phyloP scores from a whole-genome alignment of 1,140 invertebrate genomes.

The Caenorhabditis inopinata region DNA sequence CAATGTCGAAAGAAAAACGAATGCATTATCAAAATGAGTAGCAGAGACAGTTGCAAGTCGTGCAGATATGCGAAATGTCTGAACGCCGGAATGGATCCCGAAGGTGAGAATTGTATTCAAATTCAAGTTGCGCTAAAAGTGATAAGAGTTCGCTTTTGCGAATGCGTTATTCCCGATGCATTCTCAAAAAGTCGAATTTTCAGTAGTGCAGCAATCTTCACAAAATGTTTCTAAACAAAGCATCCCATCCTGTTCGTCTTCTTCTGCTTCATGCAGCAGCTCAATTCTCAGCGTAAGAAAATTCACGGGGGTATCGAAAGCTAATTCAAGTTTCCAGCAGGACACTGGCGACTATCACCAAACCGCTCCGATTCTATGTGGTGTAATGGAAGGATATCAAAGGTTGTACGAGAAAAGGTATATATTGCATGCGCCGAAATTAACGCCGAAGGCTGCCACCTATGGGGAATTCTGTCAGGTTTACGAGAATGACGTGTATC shows the following conservation, averaged over 20 bases:
- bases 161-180: too few species aligned
- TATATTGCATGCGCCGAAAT: neutral
- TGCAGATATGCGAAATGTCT: slow-evolving; percentile 19
- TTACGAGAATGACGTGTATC: neutral
- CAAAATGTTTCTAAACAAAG: neutral
- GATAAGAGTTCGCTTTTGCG: too few species aligned
- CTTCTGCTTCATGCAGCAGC: slow-evolving; percentile 16
- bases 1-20: neutral
- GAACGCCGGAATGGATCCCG: neutral
- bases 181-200: neutral
- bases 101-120: neutral
- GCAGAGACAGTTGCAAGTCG: neutral
- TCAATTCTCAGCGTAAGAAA: neutral
- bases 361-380: neutral
- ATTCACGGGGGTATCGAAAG: neutral
- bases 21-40: neutral
- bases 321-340: neutral
- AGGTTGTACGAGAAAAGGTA: neutral
- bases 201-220: neutral
- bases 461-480: neutral
- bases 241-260: neutral
- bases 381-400: slow-evolving; percentile 1
- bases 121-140: too few species aligned
- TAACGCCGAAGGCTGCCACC: neutral
- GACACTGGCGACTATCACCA: neutral